phyloP scores from a whole-genome alignment of 1,140 invertebrate species.

The Ladona fulva region DNA sequence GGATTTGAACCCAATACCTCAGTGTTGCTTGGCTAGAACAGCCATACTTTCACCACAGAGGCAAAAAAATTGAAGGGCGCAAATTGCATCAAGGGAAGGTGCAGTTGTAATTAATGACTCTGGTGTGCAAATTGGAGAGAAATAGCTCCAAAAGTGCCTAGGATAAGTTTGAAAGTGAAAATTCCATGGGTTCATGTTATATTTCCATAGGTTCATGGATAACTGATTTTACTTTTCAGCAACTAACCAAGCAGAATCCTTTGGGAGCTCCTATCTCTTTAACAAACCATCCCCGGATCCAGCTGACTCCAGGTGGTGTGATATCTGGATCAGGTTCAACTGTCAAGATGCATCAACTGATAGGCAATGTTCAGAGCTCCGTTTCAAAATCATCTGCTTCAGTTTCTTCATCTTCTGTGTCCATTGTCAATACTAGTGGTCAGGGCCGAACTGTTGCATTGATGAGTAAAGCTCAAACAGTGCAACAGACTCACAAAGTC shows the following conservation, averaged over 20 bases:
- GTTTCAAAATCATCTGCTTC: not conserved
- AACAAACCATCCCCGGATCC: not conserved
- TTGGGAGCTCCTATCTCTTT: not conserved
- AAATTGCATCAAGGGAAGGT: no score
- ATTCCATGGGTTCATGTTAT: no score
- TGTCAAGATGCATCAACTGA: not conserved
- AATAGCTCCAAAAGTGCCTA: no score
- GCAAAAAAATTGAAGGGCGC: no score
- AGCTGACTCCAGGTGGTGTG: not conserved
- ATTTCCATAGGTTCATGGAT: no score
- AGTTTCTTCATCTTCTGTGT: not conserved
- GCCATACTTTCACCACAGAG: no score
- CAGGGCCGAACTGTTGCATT: not conserved
- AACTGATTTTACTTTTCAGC: not conserved
- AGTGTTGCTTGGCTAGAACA: no score
- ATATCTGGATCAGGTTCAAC: not conserved
- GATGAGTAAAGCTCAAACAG: not conserved
- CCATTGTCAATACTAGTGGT: not conserved
- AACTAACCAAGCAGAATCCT: not conserved
- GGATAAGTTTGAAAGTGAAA: no score
- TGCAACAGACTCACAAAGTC: slow-evolving; percentile 37
- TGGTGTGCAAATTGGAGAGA: no score
- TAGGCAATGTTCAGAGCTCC: not conserved
- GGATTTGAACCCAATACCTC: no score
- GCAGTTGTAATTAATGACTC: no score